Percentiles rank a stretch among this genome's conserved stretches.
Evolutionary conservation across 2,888 invertebrate genomes (phyloP).

Genomic region (Acleris sparsana): DNA sequence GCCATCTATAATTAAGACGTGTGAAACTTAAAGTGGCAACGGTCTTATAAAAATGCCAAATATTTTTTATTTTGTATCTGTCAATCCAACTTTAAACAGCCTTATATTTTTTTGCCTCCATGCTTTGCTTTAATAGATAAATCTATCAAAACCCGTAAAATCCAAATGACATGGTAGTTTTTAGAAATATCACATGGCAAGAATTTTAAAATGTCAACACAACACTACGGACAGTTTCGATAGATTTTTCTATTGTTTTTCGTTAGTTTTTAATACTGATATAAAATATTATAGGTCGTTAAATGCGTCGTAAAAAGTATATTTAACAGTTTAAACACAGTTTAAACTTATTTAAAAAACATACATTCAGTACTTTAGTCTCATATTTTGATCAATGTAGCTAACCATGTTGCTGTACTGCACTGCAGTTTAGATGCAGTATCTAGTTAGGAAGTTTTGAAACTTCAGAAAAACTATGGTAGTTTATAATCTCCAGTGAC

Average conservation of each 20-base stretch:
- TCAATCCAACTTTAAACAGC: not conserved
- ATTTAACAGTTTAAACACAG: constrained; percentile 8
- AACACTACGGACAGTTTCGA: constrained; percentile 43
- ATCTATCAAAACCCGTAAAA: constrained; percentile 51
- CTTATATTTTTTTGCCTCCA: constrained; percentile 15
- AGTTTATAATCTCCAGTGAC: constrained; percentile 41
- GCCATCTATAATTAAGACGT: not conserved
- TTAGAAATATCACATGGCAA: constrained; percentile 22
- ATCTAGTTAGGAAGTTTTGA: too few species aligned
- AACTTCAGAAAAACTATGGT: not conserved
- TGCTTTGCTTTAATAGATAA: constrained; percentile 43
- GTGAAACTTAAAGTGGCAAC: not conserved
- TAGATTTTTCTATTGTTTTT: constrained; percentile 45
- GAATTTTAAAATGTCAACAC: constrained; percentile 43
- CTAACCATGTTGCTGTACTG: not conserved
- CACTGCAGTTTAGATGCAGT: not conserved
- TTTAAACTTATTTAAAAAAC: not conserved
- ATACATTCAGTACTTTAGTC: not conserved
- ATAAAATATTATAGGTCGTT: constrained; percentile 58
- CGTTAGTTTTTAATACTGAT: constrained; percentile 65
- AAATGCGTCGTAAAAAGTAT: constrained; percentile 57
- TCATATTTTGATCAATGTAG: not conserved
- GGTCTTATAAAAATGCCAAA: not conserved
- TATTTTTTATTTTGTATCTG: not conserved
- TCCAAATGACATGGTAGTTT: constrained; percentile 25